Conservation (phyloP, 2,113 vertebrate species). For the Numenius arquata region DNA sequence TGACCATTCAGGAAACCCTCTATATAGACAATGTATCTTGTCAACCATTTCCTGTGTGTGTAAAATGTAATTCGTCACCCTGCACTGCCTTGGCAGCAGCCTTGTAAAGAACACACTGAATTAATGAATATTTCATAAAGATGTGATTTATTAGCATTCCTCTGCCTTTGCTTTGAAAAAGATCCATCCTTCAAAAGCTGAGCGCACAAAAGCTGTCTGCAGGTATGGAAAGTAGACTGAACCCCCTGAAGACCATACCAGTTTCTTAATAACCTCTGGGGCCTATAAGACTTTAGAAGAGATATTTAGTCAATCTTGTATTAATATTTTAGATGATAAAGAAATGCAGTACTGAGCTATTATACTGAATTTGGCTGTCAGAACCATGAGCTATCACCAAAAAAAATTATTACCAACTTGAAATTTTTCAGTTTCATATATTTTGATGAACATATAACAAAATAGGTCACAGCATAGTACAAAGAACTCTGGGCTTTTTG, state of each 20-base stretch:
- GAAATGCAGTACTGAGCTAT: conserved; percentile 43
- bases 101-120: conserved; percentile 67
- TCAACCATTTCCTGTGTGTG: conserved; percentile 66
- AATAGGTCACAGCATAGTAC: background rate
- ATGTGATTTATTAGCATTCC: conserved; percentile 75
- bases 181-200: conserved; percentile 65
- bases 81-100: conserved; percentile 62
- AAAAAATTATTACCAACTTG: conserved; percentile 19
- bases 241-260: conserved; percentile 52
- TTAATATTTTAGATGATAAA: conserved; percentile 71
- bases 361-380: conserved; percentile 29
- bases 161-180: conserved; percentile 67
- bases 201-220: conserved; percentile 60
- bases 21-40: conserved; percentile 67
- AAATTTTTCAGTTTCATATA: conserved; percentile 19
- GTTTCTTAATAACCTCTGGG: conserved; percentile 64
- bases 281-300: conserved; percentile 53
- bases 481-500: background rate
- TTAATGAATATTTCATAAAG: conserved; percentile 80
- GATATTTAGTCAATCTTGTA: conserved; percentile 64
- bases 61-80: conserved; percentile 74
- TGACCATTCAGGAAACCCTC: conserved; percentile 60
- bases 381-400: conserved; percentile 8
- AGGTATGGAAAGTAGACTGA: conserved; percentile 64
- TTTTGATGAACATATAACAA: conserved; percentile 41